Conservation (phyloP, 2,797 vertebrate genomes). For the Halcyon smyrnensis region DNA sequence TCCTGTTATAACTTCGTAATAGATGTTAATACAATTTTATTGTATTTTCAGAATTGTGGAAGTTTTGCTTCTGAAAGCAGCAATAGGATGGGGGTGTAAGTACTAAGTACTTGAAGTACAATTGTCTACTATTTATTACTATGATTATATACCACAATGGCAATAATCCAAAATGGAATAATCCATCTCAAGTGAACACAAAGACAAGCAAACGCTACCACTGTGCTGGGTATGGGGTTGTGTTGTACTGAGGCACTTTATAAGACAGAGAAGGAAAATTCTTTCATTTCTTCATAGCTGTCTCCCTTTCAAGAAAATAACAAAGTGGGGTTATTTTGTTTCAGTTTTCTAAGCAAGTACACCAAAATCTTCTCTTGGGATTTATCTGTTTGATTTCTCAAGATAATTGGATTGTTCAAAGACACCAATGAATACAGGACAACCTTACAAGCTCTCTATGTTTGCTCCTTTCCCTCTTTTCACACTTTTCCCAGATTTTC, state of each 20-base stretch:
- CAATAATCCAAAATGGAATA: background rate
- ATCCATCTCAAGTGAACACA: background rate
- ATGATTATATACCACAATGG: background rate
- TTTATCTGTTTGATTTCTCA: background rate
- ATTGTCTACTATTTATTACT: background rate
- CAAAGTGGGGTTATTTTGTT: rapidly evolving
- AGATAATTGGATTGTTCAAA: background rate
- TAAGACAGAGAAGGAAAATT: background rate
- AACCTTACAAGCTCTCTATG: background rate
- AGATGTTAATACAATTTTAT: background rate
- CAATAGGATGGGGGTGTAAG: background rate
- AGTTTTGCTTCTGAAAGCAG: background rate
- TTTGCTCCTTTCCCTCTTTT: background rate
- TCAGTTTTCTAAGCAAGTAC: background rate
- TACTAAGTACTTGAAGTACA: background rate
- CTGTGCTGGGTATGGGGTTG: background rate
- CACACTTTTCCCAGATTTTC: background rate
- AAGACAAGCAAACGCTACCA: background rate
- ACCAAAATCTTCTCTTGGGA: background rate
- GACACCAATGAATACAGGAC: background rate
- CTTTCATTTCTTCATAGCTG: background rate
- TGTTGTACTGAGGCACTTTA: background rate
- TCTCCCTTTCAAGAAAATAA: background rate
- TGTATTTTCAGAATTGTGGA: background rate
- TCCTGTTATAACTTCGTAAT: rapidly evolving